phyloP scores from a whole-genome alignment of 92 coral and sea anemone genomes.

The Siderastrea radians region DNA sequence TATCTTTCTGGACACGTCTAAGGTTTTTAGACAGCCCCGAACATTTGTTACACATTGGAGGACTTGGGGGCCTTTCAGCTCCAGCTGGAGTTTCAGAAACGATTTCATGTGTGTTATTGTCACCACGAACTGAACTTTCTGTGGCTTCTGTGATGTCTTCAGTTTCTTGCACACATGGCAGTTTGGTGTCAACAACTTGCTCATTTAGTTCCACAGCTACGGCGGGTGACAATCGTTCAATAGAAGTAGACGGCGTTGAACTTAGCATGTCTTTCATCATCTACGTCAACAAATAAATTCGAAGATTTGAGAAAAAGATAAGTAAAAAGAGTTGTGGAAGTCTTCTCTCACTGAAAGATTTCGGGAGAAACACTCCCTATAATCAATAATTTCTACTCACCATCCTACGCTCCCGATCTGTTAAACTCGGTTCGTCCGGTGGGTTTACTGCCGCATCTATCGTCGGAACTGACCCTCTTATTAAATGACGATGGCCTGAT shows the following conservation, averaged over 20 bases:
- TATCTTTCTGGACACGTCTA: not conserved
- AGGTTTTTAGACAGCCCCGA: not conserved
- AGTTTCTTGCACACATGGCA: not conserved
- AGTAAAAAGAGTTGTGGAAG: not conserved
- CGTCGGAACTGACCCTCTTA: conserved; percentile 47
- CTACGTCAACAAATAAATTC: not conserved
- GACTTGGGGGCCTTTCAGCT: conserved; percentile 13
- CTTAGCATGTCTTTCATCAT: not conserved
- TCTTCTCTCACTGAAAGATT: not conserved
- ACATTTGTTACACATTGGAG: not conserved
- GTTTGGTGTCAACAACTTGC: not conserved
- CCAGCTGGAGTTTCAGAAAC: not conserved
- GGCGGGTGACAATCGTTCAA: not conserved
- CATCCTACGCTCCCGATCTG: conserved; percentile 41
- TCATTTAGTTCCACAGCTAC: not conserved
- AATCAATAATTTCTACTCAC: not conserved
- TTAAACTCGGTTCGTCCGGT: not conserved
- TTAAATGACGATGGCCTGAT: not conserved
- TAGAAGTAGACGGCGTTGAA: not conserved
- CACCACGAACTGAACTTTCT: no score
- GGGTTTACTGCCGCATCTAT: conserved; percentile 24
- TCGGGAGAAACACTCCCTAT: not conserved
- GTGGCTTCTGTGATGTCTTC: not conserved
- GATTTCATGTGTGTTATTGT: not conserved
- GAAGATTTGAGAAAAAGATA: not conserved